Conservation (phyloP, 2,797 vertebrate species). For the Apogon hyalosoma region DNA sequence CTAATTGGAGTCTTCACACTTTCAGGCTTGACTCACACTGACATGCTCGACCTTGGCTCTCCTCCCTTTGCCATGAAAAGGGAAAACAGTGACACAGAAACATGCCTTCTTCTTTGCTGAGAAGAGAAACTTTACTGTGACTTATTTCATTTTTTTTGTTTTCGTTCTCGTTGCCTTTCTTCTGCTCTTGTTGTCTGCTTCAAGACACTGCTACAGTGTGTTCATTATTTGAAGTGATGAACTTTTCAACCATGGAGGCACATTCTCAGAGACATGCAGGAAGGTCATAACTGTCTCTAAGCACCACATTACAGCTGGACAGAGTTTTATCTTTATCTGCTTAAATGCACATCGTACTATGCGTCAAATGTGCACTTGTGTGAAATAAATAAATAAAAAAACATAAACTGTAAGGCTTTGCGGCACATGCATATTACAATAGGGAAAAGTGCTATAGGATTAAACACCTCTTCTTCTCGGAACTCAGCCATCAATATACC, state of each 20-base stretch:
- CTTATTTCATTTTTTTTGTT: constrained; percentile 56
- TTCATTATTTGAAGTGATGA: constrained; percentile 62
- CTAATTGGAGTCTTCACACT: constrained; percentile 88
- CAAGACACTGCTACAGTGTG: constrained; percentile 35
- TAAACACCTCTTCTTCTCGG: constrained; percentile 79
- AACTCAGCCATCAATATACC: constrained; percentile 78
- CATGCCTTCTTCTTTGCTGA: constrained; percentile 71
- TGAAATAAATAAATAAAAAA: not conserved
- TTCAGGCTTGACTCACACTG: constrained; percentile 85
- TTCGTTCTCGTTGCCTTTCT: constrained; percentile 45
- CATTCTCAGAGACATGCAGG: constrained; percentile 62
- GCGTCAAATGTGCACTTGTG: constrained; percentile 9
- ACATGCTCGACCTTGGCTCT: constrained; percentile 85
- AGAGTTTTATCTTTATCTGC: constrained; percentile 46
- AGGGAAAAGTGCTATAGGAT: constrained; percentile 69
- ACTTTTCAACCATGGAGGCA: constrained; percentile 74
- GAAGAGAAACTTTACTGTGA: constrained; percentile 72
- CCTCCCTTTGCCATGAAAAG: constrained; percentile 80
- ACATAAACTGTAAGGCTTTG: not conserved
- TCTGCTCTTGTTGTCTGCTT: constrained; percentile 52
- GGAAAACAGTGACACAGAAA: constrained; percentile 80
- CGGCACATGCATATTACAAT: constrained; percentile 29
- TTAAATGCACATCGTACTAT: constrained; percentile 16
- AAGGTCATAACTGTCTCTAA: constrained; percentile 71
- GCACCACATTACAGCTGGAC: constrained; percentile 29